Evolutionary conservation across 2,797 vertebrate species (phyloP).

Genomic region (Peromyscus attwateri): DNA sequence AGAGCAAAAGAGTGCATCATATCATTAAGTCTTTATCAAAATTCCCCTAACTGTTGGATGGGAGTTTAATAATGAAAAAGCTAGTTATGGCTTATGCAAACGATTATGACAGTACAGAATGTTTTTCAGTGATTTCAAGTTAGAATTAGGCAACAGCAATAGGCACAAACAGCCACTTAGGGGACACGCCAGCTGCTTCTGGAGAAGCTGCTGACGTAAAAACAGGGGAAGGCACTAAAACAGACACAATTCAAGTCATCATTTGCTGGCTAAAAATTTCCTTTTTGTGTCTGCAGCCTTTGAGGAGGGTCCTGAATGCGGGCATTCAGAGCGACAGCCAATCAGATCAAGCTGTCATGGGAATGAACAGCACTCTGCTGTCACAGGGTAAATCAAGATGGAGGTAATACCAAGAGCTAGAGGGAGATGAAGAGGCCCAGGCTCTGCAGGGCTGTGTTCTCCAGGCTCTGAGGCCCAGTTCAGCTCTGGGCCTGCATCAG

Average conservation of each 20-base stretch:
- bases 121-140: constrained; percentile 74
- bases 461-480: neutral
- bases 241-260: constrained; percentile 56
- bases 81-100: constrained; percentile 69
- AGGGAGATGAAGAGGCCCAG: neutral
- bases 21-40: constrained; percentile 76
- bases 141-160: constrained; percentile 72
- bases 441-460: neutral
- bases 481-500: neutral
- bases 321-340: constrained; percentile 5
- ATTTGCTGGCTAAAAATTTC: constrained; percentile 73
- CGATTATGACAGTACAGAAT: constrained; percentile 69
- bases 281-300: constrained; percentile 53
- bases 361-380: neutral
- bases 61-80: constrained; percentile 76
- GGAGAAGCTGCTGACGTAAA: constrained; percentile 70
- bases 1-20: neutral
- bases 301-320: constrained; percentile 49
- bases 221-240: constrained; percentile 61
- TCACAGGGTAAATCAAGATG: neutral
- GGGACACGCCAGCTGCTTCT: constrained; percentile 73
- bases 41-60: constrained; percentile 41
- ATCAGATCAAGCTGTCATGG: neutral
- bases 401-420: neutral
- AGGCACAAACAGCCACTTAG: constrained; percentile 69